Evolutionary conservation across 2,113 vertebrate genomes (phyloP), one percentile per base, ranked within the genome.

Genomic region (Ptilorrhoa leucosticta): DNA sequence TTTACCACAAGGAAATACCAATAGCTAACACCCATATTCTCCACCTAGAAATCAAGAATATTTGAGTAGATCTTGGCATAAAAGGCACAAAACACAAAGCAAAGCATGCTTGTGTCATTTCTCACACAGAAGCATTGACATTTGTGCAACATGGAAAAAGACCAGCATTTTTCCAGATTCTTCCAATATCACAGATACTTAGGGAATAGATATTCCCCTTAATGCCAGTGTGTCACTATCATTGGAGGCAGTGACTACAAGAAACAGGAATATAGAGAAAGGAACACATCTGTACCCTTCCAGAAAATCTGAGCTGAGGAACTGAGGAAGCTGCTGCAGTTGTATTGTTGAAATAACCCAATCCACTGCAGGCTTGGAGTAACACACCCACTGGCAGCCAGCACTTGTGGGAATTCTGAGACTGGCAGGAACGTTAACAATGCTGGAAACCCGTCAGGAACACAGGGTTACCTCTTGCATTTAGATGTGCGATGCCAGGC

Each of bases 21-120:
- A 96, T 84, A 95, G 61, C 86, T 80, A 95, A 96, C 93, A 93
- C 73, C 90, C 91, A 57, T 53, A 68, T 94, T 96, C 91, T 94
- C 95, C 92, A 92, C 94, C 80, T 87, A 90, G 87, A 93, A 90
- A 91, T 97, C 51, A 87, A 91, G 69, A 96, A 39, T 72, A 53
- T 71, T 75, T 75, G 78, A 65, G 50, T 86, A 82, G 85, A 70
- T 94, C 90, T 89, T 50, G 70, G 86, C 94, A 81, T 87, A 80
- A 96, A 96, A 97, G 96, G 92, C 95, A 94, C 95, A 64, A 90
- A 95, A 92, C 90, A 96, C 78, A 90, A 95, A 93, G 82, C 84
- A 83, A 45, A 37, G 48, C 89, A 84, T 85, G 94, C 93, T 92
- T 95, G 93, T 89, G 91, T 96, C 73, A 45, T 79, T 73, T 83